Evolutionary conservation across 2,888 invertebrate species (phyloP).

Genomic region (Oligia strigilis): DNA sequence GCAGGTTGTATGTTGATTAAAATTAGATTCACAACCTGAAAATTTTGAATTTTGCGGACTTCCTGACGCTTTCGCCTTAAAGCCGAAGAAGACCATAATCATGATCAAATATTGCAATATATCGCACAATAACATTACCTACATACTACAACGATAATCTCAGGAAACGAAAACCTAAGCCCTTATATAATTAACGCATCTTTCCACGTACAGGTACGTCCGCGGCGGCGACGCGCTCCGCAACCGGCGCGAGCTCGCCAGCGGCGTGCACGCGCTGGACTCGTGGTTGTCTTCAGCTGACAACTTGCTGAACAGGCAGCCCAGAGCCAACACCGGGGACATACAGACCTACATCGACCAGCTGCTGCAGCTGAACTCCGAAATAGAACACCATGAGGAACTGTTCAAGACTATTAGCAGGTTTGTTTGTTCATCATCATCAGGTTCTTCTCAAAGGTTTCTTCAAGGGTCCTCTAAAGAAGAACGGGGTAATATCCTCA

Average conservation of each 20-base stretch:
- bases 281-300: conserved; percentile 96
- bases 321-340: conserved; percentile 94
- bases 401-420: conserved; percentile 97
- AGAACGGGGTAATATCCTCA: no score
- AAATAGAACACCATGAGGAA: conserved; percentile 96
- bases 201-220: conserved; percentile 89
- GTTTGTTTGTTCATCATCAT: conserved; percentile 62
- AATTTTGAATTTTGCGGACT: no score
- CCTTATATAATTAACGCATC: not conserved
- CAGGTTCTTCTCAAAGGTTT: not conserved
- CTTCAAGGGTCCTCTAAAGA: no score
- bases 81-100: not conserved
- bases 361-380: conserved; percentile 93
- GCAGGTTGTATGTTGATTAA: no score
- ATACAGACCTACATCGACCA: conserved; percentile 95
- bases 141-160: not conserved
- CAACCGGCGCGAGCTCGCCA: conserved; percentile 94
- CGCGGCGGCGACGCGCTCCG: conserved; percentile 96
- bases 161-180: not conserved
- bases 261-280: conserved; percentile 93
- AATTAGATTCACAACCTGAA: no score
- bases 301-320: conserved; percentile 92
- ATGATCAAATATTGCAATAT: not conserved
- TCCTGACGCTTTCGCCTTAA: not conserved
- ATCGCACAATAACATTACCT: not conserved